Evolutionary conservation across 2,113 vertebrate genomes (phyloP), one percentile per base, ranked within the genome.

Genomic region (Archocentrus centrarchus): DNA sequence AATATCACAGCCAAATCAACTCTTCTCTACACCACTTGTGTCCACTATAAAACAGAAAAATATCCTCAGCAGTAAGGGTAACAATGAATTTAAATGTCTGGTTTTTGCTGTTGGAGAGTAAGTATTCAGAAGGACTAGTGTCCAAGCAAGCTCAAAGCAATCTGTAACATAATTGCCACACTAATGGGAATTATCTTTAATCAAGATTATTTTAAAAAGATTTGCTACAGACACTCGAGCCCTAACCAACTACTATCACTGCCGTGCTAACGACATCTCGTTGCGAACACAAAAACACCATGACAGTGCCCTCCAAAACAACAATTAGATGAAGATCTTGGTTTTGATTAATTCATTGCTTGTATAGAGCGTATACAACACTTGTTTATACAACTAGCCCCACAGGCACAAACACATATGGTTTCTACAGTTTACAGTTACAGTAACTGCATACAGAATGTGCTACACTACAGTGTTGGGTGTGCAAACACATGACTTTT

Each of bases 401-500:
- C 24, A 70, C 50, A 70, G 24, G 32, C 17, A 47, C 39, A 20
- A 53, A 70, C 44, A 8, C 66, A 32, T 32, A 32, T 0, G 10
- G 44, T 53, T 70, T 70, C 9, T 18, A 22, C 41, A 77, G 66
- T 62, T 62, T 59, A 77, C 35, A 70, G 66, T 81, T 78, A 66
- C 53, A 58, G 75, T 79, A 82, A 84, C 82, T 82, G n/a, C 68
- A 89, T 70, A 76, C 75, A 84, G 57, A 82, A n/a, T 11, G 20
- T 78, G 58, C 77, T 30, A 27, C 41, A 47, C 14, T 24, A 14
- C 7, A 17, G 10, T n/a, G 58, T 47, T 59, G 18, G 3, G 30
- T 75, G 61, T 37, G 44, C 47, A 73, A 55, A 66, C 17, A n/a
- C 22, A 60, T 41, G 39, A 66, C 20, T 70, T 44, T 20, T 82